Evolutionary conservation across 2,113 vertebrate species (phyloP).

Genomic region (Morone saxatilis): DNA sequence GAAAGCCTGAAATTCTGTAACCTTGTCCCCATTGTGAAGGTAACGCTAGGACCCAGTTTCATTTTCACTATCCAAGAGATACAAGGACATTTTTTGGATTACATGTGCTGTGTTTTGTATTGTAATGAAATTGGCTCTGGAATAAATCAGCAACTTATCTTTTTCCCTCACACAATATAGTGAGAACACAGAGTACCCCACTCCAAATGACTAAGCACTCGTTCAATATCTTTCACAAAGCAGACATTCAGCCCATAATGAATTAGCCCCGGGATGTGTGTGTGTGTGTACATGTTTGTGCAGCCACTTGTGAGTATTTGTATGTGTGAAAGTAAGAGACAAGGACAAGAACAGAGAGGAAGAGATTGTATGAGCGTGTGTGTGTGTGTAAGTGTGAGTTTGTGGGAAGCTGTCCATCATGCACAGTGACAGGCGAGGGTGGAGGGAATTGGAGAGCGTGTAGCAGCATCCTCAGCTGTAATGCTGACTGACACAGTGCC

Average conservation of each 20-base stretch:
- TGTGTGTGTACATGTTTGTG: not conserved
- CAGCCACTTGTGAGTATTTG: slow-evolving; percentile 17
- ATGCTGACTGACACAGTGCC: slow-evolving; percentile 75
- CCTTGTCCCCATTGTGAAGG: not conserved
- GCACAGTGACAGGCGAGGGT: slow-evolving; percentile 63
- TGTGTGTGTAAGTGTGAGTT: slow-evolving; percentile 27
- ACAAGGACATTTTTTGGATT: not conserved
- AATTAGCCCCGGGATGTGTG: slow-evolving; percentile 32
- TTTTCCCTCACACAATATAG: slow-evolving; percentile 25
- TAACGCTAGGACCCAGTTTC: not conserved
- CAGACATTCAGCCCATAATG: slow-evolving; percentile 59
- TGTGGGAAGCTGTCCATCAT: slow-evolving; percentile 62
- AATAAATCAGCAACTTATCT: slow-evolving; percentile 57
- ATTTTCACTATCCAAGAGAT: slow-evolving; percentile 9
- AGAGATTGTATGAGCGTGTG: slow-evolving; percentile 15
- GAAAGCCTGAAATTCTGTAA: not conserved
- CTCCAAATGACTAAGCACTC: slow-evolving; percentile 45
- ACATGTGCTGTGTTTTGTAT: slow-evolving; percentile 5
- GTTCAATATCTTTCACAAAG: slow-evolving; percentile 62
- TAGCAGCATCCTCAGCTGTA: slow-evolving; percentile 63
- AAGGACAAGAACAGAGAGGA: slow-evolving; percentile 49
- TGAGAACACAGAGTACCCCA: slow-evolving; percentile 32
- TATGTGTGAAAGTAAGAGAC: slow-evolving; percentile 35
- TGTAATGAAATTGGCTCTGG: slow-evolving; percentile 37
- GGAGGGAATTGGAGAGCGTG: slow-evolving; percentile 38